Evolutionary conservation across 2,888 invertebrate species (phyloP).

Genomic region (Heliconius erato): DNA sequence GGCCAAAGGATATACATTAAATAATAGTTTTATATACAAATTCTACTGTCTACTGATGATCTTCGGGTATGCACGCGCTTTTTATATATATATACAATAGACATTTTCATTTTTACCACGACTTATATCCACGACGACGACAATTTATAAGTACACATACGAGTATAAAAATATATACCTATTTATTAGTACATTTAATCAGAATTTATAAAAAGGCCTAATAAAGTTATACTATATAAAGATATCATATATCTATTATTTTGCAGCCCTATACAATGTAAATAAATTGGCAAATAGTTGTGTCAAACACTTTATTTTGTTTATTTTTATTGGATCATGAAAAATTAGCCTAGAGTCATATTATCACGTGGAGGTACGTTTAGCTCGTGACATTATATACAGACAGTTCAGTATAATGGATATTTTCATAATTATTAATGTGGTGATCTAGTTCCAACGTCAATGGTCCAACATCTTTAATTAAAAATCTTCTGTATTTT

Average conservation of each 20-base stretch:
- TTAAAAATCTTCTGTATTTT: not conserved
- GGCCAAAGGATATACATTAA: not conserved
- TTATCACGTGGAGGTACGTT: not conserved
- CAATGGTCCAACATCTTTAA: not conserved
- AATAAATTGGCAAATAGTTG: not conserved
- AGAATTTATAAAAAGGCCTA: constrained; percentile 10
- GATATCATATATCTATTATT: not conserved
- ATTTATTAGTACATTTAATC: not conserved
- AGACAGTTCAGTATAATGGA: too few species aligned
- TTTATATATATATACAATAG: not conserved
- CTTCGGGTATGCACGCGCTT: not conserved
- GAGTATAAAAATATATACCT: not conserved
- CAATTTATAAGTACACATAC: not conserved
- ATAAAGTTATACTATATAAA: constrained; percentile 4
- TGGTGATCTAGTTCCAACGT: too few species aligned
- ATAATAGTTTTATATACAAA: constrained; percentile 1
- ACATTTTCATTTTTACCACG: not conserved
- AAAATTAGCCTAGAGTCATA: not conserved
- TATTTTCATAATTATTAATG: too few species aligned
- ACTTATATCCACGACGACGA: not conserved
- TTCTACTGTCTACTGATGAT: not conserved
- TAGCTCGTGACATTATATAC: not conserved
- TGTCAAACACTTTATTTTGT: not conserved
- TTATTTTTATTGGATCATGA: not conserved
- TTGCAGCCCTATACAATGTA: not conserved